Conservation (phyloP, 2,113 vertebrate species). For the Bos taurus region DNA sequence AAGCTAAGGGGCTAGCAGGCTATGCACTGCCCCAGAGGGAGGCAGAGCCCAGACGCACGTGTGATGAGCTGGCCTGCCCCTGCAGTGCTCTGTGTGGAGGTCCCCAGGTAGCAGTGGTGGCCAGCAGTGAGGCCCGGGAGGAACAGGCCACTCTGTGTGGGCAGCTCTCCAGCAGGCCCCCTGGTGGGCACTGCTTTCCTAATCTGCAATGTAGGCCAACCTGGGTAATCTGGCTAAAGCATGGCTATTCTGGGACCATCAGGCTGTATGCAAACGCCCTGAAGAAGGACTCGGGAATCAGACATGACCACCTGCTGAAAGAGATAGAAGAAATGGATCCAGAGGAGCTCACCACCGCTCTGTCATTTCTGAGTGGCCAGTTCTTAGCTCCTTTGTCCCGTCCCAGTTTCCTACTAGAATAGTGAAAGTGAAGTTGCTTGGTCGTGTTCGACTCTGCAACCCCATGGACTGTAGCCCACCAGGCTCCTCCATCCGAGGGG, state of each 20-base stretch:
- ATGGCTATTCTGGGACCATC: background rate
- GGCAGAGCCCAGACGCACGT: rapidly evolving
- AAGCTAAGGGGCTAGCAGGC: background rate
- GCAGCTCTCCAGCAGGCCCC: background rate
- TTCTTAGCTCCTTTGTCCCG: background rate
- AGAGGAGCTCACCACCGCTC: background rate
- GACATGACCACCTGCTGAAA: background rate
- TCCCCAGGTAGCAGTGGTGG: background rate
- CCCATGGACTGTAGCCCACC: background rate
- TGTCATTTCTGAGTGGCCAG: background rate
- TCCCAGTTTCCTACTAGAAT: background rate
- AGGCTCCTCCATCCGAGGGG: background rate
- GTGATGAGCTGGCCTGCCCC: background rate
- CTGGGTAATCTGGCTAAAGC: slow-evolving; percentile 37
- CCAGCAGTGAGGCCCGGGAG: background rate
- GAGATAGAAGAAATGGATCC: background rate
- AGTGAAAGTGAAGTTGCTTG: background rate
- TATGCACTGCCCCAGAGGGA: background rate
- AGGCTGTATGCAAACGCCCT: background rate
- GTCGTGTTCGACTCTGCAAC: background rate
- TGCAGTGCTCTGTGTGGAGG: background rate
- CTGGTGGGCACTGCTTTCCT: background rate
- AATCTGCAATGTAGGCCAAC: slow-evolving; percentile 58
- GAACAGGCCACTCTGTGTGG: background rate
- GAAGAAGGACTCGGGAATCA: background rate